Conservation (phyloP, 2,113 vertebrate species). For the Oreochromis spilurus region DNA sequence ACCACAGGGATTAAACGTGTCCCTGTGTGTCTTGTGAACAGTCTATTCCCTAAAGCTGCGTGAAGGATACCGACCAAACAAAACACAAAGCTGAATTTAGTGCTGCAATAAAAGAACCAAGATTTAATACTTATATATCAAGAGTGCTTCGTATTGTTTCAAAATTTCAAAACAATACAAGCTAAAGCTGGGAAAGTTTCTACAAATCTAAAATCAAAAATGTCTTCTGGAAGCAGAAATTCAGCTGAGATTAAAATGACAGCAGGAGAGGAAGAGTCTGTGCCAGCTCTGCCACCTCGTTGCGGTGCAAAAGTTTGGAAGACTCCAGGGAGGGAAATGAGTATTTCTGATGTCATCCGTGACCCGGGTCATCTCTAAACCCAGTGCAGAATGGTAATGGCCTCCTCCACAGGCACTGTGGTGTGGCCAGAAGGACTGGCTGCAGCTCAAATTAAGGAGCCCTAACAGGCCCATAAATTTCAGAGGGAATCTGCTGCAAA, state of each 20-base stretch:
- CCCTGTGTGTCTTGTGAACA: neutral
- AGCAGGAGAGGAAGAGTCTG: neutral
- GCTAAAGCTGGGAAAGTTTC: neutral
- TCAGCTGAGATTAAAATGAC: neutral
- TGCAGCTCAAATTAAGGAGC: conserved; percentile 32
- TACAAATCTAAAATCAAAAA: neutral
- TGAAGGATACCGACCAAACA: neutral
- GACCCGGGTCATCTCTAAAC: conserved; percentile 37
- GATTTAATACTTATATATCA: neutral
- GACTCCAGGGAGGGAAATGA: neutral
- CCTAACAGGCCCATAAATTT: conserved; percentile 40
- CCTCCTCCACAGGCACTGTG: conserved; percentile 12
- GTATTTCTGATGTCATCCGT: conserved; percentile 48
- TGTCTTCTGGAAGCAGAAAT: neutral
- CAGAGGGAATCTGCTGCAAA: conserved; percentile 4
- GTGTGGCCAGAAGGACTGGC: conserved; percentile 27
- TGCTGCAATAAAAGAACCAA: neutral
- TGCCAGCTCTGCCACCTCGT: conserved; percentile 21
- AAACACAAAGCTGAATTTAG: neutral
- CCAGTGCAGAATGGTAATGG: conserved; percentile 11
- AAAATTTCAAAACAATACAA: neutral
- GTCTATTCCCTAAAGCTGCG: neutral
- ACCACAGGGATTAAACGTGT: neutral
- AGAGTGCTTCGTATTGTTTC: neutral
- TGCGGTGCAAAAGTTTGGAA: conserved; percentile 14